These are phyloP conservation scores for Chionis minor DNA, from an alignment of 2,113 vertebrate species.

Conservation along the genomic window DNA sequence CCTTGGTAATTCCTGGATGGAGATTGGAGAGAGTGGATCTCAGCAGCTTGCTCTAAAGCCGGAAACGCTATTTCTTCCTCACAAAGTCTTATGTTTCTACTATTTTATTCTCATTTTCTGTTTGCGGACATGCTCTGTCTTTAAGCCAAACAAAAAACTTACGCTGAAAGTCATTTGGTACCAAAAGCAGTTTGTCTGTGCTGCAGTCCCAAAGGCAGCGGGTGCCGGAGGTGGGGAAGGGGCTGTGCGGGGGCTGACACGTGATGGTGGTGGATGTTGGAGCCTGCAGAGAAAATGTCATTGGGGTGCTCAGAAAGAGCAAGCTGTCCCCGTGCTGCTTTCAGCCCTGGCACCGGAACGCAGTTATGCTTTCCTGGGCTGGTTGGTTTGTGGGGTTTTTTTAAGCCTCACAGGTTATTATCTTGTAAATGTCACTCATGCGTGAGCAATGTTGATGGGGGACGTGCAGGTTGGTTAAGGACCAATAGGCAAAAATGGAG, in stretches of 20 bases:
- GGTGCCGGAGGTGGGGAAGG: background rate
- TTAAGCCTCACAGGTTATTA: background rate
- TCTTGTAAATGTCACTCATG: background rate
- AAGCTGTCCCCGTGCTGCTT: background rate
- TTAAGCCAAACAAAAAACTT: background rate
- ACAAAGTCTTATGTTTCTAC: background rate
- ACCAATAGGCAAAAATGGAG: background rate
- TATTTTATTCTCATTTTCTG: background rate
- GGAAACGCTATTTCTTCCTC: background rate
- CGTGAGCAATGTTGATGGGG: accelerated
- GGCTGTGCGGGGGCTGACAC: background rate
- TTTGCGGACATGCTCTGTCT: background rate
- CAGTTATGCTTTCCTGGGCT: background rate
- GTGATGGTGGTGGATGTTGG: background rate
- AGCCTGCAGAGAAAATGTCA: background rate
- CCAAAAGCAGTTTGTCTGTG: background rate
- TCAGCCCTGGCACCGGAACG: too few relatives aligned
- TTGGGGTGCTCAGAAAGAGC: background rate
- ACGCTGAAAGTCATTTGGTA: background rate
- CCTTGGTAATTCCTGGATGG: background rate
- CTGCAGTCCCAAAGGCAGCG: background rate
- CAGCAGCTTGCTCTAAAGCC: background rate
- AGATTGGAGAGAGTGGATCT: background rate
- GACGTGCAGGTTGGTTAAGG: background rate
- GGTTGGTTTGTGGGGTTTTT: background rate